Base-by-base conservation (phyloP, 2,888 invertebrate species). In the Ametastegia equiseti region DNA sequence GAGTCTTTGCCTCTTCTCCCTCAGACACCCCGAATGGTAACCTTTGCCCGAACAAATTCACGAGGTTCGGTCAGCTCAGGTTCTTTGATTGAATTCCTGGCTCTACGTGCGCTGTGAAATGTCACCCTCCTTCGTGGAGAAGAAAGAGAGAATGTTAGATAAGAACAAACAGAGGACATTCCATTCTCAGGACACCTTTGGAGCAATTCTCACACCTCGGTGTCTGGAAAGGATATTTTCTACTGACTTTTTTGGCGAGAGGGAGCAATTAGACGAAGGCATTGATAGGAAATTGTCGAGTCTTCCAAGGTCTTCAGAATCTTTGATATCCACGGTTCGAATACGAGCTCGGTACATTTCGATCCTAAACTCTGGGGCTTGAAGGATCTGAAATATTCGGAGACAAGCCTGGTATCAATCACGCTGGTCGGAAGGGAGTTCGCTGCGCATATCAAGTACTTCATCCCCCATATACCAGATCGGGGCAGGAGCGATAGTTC, bases 361-460 rank as follows among this genome's bases (percentile, higher is more conserved):
- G n/a, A n/a, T n/a, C n/a, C n/a, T n/a, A n/a, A 33, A 39, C 75
- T 11, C 19, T 23, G 42, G 30, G 7, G 19, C 19, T 4, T 36
- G 50, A 42, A 33, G 36, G 42, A 78, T 79, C 69, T 79, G 83
- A 85, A 82, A 83, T 85, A 84, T 84, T 82, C 81, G 75, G 77
- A 84, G 84, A 84, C 84, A 84, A 85, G 82, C 82, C 77, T 82
- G 82, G 82, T 84, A 86, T 86, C 86, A 86, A 84, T 86, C 86
- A 84, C 81, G 19, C 75, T 73, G 81, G 81, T 80, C 82, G 83
- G 82, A 82, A 81, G 80, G 81, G 83, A 27, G 57, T 78, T 84
- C 82, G 83, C 78, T 81, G 83, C 82, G 84, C 85, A 85, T 85
- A 84, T 85, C 84, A 85, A 85, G 79, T 79, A 71, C 81, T 50